Conservation (phyloP, 1,140 invertebrate species). For the Lordiphosa stackelbergi region DNA sequence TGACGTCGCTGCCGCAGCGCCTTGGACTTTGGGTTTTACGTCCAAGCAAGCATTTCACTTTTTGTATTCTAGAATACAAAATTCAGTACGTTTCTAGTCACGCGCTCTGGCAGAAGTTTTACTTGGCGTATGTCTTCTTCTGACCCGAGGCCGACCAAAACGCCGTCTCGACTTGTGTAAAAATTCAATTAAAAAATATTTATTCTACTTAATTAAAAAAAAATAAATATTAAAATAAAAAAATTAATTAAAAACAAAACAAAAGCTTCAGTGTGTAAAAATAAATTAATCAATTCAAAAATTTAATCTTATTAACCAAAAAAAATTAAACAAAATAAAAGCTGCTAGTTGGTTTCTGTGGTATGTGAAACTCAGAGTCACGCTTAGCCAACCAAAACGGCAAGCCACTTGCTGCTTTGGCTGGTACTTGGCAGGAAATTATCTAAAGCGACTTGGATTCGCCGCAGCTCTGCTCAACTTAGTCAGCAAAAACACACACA, state of each 20-base stretch:
- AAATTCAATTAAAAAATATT: conserved; percentile 37
- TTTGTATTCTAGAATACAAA: conserved; percentile 64
- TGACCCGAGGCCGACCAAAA: conserved; percentile 47
- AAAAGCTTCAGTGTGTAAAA: conserved; percentile 14
- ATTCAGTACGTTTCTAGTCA: conserved; percentile 76
- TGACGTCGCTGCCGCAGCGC: conserved; percentile 62
- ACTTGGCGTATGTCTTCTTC: conserved; percentile 61
- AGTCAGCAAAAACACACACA: conserved; percentile 57
- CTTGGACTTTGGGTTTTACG: conserved; percentile 53
- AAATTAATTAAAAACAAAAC: conserved; percentile 21
- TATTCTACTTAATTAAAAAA: conserved; percentile 14
- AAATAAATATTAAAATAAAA: conserved; percentile 26
- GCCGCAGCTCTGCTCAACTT: conserved; percentile 61
- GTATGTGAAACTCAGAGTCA: conserved; percentile 49
- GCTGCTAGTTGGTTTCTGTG: conserved; percentile 48
- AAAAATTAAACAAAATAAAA: conserved; percentile 4
- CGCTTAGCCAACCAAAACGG: conserved; percentile 66
- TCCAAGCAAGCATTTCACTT: conserved; percentile 65
- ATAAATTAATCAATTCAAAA: conserved; percentile 27
- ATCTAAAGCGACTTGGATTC: conserved; percentile 67
- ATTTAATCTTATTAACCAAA: conserved; percentile 23
- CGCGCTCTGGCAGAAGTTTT: conserved; percentile 74
- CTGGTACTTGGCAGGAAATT: conserved; percentile 67
- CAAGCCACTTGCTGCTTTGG: conserved; percentile 48
- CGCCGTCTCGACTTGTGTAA: conserved; percentile 68